Percentiles rank a stretch among this genome's conserved stretches.
phyloP scores from a whole-genome alignment of 2,888 invertebrate species.

The Agriopis aurantiaria region DNA sequence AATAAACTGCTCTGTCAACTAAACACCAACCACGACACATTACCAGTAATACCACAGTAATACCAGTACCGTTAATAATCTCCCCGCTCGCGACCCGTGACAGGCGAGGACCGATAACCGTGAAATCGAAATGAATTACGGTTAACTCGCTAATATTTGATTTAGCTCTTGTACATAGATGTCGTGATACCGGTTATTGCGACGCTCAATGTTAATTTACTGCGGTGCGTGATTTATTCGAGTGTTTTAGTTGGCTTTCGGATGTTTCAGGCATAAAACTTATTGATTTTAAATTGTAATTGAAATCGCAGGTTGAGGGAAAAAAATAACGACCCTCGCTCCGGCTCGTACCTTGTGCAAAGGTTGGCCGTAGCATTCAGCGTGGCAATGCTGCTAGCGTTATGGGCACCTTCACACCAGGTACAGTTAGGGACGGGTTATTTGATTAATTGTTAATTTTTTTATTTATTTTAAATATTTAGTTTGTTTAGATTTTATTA shows the following conservation, averaged over 20 bases:
- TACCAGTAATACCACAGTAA: conserved; percentile 12
- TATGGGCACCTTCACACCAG: too few relatives aligned
- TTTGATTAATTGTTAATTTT: too few relatives aligned
- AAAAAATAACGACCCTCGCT: too few relatives aligned
- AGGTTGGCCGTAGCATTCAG: too few relatives aligned
- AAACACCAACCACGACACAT: conserved; percentile 11
- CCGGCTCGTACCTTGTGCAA: too few relatives aligned
- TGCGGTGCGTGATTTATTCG: conserved; percentile 18
- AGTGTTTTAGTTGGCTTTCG: conserved; percentile 1
- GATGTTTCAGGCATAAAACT: not conserved
- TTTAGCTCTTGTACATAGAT: conserved; percentile 35
- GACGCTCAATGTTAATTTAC: conserved; percentile 26
- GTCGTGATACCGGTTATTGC: conserved; percentile 34
- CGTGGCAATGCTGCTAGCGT: too few relatives aligned
- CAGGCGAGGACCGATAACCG: conserved; percentile 34
- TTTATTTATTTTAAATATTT: too few relatives aligned
- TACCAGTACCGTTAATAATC: conserved; percentile 30
- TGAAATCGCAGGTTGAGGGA: too few relatives aligned
- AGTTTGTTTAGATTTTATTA: too few relatives aligned
- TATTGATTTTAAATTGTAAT: not conserved
- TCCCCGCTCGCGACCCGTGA: conserved; percentile 19
- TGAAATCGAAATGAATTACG: conserved; percentile 35
- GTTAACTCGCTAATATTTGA: conserved; percentile 38
- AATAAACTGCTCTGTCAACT: not conserved
- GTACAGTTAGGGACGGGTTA: too few relatives aligned